These are phyloP conservation scores for Rhagoletis zephyria DNA, from an alignment of 1,140 invertebrate species.

Conservation along the genomic window DNA sequence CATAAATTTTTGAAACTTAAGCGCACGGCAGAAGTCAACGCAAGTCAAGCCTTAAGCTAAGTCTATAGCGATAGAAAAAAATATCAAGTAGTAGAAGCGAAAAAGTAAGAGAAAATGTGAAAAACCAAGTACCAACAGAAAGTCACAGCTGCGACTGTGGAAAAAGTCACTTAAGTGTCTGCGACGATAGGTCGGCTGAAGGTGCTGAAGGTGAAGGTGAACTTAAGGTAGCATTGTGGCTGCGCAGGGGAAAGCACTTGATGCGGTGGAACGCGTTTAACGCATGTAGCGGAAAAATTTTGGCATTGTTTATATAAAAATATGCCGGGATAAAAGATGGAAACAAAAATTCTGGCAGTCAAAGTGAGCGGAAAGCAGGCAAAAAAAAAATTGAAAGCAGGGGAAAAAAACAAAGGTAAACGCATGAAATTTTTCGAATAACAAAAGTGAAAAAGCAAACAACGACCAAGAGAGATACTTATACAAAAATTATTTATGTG, in stretches of 20 bases:
- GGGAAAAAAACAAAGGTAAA: background rate
- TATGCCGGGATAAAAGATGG: background rate
- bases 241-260: background rate
- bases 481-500: background rate
- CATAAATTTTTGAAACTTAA: slow-evolving; percentile 49
- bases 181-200: background rate
- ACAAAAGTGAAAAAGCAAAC: slow-evolving; percentile 19
- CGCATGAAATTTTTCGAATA: slow-evolving; percentile 2
- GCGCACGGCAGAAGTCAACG: slow-evolving; percentile 5
- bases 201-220: slow-evolving; percentile 25
- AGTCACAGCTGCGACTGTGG: slow-evolving; percentile 17
- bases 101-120: background rate
- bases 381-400: background rate
- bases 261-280: background rate
- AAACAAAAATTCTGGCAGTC: background rate
- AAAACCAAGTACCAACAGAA: background rate
- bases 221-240: background rate
- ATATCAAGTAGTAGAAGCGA: background rate
- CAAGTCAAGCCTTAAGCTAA: slow-evolving; percentile 37
- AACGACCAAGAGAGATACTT: background rate
- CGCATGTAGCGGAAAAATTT: background rate
- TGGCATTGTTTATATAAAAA: slow-evolving; percentile 44
- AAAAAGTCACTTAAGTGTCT: slow-evolving; percentile 46
- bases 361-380: background rate
- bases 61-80: background rate